Conservation (phyloP, 2,797 vertebrate genomes). For the Acrocephalus scirpaceus region DNA sequence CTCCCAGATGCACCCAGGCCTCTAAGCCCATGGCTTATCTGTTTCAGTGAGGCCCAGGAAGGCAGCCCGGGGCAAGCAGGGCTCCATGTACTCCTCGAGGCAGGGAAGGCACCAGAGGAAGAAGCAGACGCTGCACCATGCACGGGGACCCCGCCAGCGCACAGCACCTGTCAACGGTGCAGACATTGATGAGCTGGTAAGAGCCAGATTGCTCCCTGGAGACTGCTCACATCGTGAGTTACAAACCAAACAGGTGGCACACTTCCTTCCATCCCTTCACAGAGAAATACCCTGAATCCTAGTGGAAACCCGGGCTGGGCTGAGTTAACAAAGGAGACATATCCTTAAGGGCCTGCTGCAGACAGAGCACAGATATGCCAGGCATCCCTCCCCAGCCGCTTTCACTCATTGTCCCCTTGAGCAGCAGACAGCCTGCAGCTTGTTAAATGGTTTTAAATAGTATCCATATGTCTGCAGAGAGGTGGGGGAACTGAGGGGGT, state of each 20-base stretch:
- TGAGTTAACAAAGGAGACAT: constrained; percentile 27
- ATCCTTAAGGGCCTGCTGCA: constrained; percentile 7
- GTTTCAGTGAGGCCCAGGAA: constrained; percentile 90
- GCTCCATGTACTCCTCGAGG: constrained; percentile 62
- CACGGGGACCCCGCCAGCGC: constrained; percentile 71
- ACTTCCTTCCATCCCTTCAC: background rate
- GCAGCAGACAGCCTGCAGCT: constrained; percentile 66
- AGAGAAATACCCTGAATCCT: background rate
- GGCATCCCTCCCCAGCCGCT: constrained; percentile 58
- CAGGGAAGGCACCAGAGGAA: constrained; percentile 84
- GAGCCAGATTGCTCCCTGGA: constrained; percentile 26
- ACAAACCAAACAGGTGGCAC: constrained; percentile 55
- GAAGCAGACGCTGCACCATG: constrained; percentile 76
- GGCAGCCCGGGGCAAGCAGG: constrained; percentile 80
- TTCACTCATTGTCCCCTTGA: constrained; percentile 44
- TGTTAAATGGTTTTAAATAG: constrained; percentile 77
- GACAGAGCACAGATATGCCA: constrained; percentile 41
- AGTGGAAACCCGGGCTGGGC: background rate
- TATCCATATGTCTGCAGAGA: constrained; percentile 64
- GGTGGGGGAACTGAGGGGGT: constrained; percentile 30
- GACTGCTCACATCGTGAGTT: background rate
- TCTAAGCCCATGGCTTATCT: background rate
- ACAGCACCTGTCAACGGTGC: constrained; percentile 78
- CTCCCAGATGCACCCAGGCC: background rate
- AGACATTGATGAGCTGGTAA: constrained; percentile 95